Conservation (phyloP, 1,140 invertebrate genomes). For the Belonocnema kinseyi region DNA sequence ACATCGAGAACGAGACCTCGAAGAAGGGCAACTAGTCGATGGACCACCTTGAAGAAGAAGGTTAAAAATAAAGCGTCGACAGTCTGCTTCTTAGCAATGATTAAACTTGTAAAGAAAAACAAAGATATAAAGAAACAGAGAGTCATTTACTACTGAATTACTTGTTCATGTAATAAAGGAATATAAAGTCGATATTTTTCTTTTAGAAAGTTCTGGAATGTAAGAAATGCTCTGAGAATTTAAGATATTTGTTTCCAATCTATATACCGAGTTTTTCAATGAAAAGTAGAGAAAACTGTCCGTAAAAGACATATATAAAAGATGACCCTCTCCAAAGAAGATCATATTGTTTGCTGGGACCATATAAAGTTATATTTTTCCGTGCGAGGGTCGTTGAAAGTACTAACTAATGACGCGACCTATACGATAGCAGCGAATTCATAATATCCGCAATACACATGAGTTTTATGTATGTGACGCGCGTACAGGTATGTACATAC, state of each 20-base stretch:
- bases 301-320: too few relatives aligned
- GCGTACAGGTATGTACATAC: constrained; percentile 31
- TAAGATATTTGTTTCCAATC: too few relatives aligned
- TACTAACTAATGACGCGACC: constrained; percentile 25
- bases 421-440: constrained; percentile 8
- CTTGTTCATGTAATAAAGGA: neutral
- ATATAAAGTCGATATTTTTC: neutral
- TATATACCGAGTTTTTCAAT: too few relatives aligned
- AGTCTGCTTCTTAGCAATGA: constrained; percentile 43
- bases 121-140: constrained; percentile 39
- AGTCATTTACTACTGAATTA: constrained; percentile 39
- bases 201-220: too few relatives aligned
- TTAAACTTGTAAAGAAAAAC: constrained; percentile 41
- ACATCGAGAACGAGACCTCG: constrained; percentile 16
- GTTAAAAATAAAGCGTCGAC: constrained; percentile 51
- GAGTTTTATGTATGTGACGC: constrained; percentile 18
- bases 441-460: neutral
- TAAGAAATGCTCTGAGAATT: too few relatives aligned
- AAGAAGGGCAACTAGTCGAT: constrained; percentile 34
- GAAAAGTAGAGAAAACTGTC: too few relatives aligned
- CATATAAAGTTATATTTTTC: too few relatives aligned
- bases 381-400: too few relatives aligned
- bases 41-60: constrained; percentile 39
- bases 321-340: too few relatives aligned
- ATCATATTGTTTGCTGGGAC: too few relatives aligned